phyloP scores from a whole-genome alignment of 2,888 invertebrate species.

The Apamea sordens region DNA sequence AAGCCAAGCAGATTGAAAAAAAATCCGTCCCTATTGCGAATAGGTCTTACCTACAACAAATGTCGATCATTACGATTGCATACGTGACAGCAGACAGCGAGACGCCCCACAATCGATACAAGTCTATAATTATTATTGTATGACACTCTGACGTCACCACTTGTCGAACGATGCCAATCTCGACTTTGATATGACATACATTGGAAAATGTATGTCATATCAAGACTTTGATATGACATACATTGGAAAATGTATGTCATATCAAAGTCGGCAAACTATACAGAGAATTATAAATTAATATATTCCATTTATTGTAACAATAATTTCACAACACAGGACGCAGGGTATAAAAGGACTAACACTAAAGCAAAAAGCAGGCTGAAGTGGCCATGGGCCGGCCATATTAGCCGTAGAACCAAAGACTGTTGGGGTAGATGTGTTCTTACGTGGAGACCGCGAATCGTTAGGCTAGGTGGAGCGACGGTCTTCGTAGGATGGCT shows the following conservation, averaged over 20 bases:
- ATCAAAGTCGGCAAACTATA: neutral
- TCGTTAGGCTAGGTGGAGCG: too few relatives aligned
- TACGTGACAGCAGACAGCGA: slow-evolving; percentile 82
- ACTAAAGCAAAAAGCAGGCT: too few relatives aligned
- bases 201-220: neutral
- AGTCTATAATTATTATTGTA: slow-evolving; percentile 43
- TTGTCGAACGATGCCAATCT: slow-evolving; percentile 29
- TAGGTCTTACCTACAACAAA: slow-evolving; percentile 3
- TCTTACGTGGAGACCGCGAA: too few relatives aligned
- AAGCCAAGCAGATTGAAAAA: neutral
- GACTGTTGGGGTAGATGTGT: too few relatives aligned
- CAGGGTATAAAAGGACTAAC: neutral
- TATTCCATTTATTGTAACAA: neutral
- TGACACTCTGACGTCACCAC: slow-evolving; percentile 25
- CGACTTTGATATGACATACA: slow-evolving; percentile 7
- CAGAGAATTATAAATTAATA: neutral
- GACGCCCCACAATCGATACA: slow-evolving; percentile 73
- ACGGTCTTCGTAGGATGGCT: too few relatives aligned
- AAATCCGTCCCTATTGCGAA: neutral
- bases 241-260: neutral
- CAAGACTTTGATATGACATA: slow-evolving; percentile 8
- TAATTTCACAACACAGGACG: neutral
- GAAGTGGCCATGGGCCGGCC: too few relatives aligned
- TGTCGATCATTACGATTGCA: slow-evolving; percentile 54
- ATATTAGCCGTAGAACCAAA: too few relatives aligned